A percentile compares a stretch with the other conserved stretches of the same genome.
These are phyloP conservation scores for Cladopsammia gracilis DNA, from an alignment of 64 coral and sea anemone species.

Conservation along the genomic window DNA sequence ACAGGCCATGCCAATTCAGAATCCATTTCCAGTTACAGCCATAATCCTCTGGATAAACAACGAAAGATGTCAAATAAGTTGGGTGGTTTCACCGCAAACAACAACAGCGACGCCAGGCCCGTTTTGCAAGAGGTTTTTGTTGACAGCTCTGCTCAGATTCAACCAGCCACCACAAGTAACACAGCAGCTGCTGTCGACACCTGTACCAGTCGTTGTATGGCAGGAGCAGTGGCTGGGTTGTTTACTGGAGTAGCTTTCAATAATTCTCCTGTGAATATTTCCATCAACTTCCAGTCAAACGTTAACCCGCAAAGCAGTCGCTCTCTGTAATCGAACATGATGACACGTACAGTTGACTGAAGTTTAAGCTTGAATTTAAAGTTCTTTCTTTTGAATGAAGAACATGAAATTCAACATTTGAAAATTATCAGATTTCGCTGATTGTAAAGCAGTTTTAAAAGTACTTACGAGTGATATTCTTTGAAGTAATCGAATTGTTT, in stretches of 20 bases:
- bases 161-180: constrained; percentile 11
- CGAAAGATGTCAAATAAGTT: background rate
- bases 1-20: constrained; percentile 44
- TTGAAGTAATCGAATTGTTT: too few relatives aligned
- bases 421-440: too few relatives aligned
- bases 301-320: too few relatives aligned
- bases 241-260: constrained; percentile 60
- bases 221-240: constrained; percentile 29
- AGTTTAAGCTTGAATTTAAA: too few relatives aligned
- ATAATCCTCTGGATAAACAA: constrained; percentile 34
- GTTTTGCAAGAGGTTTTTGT: background rate
- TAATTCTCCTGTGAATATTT: constrained; percentile 68
- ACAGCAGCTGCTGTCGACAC: constrained; percentile 6
- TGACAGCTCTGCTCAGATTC: background rate
- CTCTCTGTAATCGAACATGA: too few relatives aligned
- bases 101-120: background rate
- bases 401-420: too few relatives aligned
- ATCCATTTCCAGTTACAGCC: constrained; percentile 39
- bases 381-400: too few relatives aligned
- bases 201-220: constrained; percentile 24
- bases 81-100: background rate
- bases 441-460: too few relatives aligned
- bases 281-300: constrained; percentile 17
- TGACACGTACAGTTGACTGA: too few relatives aligned
- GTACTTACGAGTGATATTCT: too few relatives aligned